Evolutionary conservation across 2,113 vertebrate genomes (phyloP).

Genomic region (rat (Rattus norvegicus)): DNA sequence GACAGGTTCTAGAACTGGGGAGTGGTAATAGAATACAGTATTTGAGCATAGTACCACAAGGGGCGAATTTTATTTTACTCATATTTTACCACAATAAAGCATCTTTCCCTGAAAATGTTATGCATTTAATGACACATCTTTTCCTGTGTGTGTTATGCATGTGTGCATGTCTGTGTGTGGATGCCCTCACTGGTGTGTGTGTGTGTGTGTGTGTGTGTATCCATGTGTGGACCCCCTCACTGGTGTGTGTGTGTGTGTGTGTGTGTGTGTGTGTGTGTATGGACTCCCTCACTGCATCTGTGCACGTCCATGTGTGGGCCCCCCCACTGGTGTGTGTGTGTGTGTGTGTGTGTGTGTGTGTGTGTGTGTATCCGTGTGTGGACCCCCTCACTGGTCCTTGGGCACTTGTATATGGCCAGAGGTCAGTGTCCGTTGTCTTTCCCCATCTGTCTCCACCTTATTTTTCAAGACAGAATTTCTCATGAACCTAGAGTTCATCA

Average conservation of each 20-base stretch:
- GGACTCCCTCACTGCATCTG: too few relatives aligned
- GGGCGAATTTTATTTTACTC: neutral
- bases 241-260: too few relatives aligned
- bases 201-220: too few relatives aligned
- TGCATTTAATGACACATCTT: neutral
- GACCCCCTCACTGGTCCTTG: neutral
- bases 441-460: neutral
- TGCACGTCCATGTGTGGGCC: neutral
- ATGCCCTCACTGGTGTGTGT: neutral
- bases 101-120: neutral
- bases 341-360: neutral
- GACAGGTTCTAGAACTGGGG: neutral
- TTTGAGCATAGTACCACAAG: neutral
- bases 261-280: too few relatives aligned
- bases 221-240: too few relatives aligned
- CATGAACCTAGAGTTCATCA: neutral
- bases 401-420: neutral
- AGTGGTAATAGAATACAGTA: too few relatives aligned
- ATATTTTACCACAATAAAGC: neutral
- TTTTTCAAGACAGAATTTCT: neutral
- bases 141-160: neutral
- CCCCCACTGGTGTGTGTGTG: neutral
- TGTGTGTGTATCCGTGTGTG: too few relatives aligned
- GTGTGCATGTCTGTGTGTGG: neutral
- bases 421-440: neutral